Evolutionary conservation across 2,888 invertebrate genomes (phyloP).

Genomic region (Alsophila aescularia): DNA sequence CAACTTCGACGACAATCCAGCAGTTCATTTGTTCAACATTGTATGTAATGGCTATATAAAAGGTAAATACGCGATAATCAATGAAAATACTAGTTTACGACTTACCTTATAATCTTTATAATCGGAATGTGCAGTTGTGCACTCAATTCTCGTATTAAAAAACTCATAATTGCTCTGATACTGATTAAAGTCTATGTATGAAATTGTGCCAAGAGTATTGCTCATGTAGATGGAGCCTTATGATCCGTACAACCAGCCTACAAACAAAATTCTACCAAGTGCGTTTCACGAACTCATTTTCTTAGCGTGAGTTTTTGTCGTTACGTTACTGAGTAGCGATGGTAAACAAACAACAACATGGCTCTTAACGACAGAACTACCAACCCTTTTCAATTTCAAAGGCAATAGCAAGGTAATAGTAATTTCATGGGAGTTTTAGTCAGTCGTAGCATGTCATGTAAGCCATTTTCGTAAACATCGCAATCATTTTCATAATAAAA

Average conservation of each 20-base stretch:
- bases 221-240: too few relatives aligned
- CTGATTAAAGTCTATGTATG: too few relatives aligned
- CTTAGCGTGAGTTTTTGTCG: slow-evolving; percentile 22
- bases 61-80: slow-evolving; percentile 6
- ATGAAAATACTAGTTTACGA: not conserved
- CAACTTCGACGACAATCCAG: slow-evolving; percentile 26
- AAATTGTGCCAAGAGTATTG: too few relatives aligned
- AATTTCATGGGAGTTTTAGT: slow-evolving; percentile 14
- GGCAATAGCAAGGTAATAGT: slow-evolving; percentile 7
- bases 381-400: slow-evolving; percentile 19
- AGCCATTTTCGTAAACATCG: slow-evolving; percentile 1
- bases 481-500: not conserved
- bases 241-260: not conserved
- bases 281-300: slow-evolving; percentile 4
- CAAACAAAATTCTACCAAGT: slow-evolving; percentile 2
- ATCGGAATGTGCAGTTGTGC: not conserved
- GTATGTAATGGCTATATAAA: slow-evolving; percentile 23
- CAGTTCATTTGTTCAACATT: slow-evolving; percentile 30
- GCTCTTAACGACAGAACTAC: slow-evolving; percentile 9
- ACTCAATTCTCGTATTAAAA: not conserved
- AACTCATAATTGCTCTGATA: too few relatives aligned
- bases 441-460: slow-evolving; percentile 17
- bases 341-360: slow-evolving; percentile 25
- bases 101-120: not conserved
- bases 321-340: slow-evolving; percentile 15